Percentiles rank a stretch among this genome's conserved stretches.
phyloP scores from a whole-genome alignment of 2,113 vertebrate genomes.

The Cygnus buccinator region DNA sequence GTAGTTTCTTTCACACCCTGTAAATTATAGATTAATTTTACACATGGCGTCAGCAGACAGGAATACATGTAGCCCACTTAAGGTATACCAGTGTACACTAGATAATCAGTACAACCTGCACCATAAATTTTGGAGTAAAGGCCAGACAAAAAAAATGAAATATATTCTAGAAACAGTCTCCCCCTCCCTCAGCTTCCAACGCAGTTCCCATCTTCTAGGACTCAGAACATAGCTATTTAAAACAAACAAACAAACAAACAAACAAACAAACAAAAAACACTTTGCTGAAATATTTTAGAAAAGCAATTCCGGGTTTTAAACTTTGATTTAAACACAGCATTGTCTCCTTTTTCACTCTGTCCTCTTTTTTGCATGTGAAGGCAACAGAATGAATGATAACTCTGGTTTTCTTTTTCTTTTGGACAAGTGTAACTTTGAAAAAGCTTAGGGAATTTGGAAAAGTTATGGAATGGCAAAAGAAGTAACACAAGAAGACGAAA shows the following conservation, averaged over 20 bases:
- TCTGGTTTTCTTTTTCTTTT: background rate
- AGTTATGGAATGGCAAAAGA: background rate
- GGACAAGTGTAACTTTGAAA: background rate
- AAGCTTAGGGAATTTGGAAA: background rate
- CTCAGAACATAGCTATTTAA: background rate
- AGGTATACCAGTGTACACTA: background rate
- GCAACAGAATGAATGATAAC: background rate
- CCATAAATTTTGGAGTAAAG: background rate
- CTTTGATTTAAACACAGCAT: background rate
- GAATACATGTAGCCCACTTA: background rate
- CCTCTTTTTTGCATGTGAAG: background rate
- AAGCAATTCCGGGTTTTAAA: background rate
- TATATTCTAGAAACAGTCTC: background rate
- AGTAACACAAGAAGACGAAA: background rate
- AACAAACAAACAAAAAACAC: too few relatives aligned
- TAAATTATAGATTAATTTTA: background rate
- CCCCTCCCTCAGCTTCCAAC: background rate
- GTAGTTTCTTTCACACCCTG: background rate
- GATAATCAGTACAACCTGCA: background rate
- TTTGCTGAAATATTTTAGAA: background rate
- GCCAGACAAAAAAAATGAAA: background rate
- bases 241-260: background rate
- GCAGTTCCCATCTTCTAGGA: background rate
- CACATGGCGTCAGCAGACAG: background rate
- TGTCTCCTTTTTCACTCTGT: background rate